Percentiles rank a stretch among this genome's conserved stretches.
Evolutionary conservation across 2,113 vertebrate genomes (phyloP).

Genomic region (Raja brachyura): DNA sequence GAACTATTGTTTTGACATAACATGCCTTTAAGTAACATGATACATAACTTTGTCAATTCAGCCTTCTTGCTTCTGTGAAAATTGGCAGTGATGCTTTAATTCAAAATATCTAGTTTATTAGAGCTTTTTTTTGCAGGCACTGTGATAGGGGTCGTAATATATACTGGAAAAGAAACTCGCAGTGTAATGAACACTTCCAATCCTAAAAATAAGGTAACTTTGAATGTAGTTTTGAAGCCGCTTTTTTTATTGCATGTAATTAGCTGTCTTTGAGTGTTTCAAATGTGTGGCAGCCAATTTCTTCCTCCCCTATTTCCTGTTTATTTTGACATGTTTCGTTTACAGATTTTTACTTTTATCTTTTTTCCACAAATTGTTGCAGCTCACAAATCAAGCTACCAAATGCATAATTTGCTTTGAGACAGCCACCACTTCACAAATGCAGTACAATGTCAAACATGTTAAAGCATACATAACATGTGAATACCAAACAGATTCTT

Average conservation of each 20-base stretch:
- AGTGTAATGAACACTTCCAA: constrained; percentile 93
- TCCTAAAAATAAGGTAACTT: constrained; percentile 87
- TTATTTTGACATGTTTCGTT: constrained; percentile 7
- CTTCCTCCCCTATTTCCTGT: neutral
- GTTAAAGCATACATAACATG: constrained; percentile 32
- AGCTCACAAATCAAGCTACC: neutral
- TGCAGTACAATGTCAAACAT: constrained; percentile 12
- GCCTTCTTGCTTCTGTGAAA: neutral
- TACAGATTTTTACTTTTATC: constrained; percentile 2
- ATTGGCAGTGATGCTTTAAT: neutral
- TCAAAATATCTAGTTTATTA: neutral
- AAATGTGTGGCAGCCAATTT: neutral
- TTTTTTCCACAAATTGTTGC: constrained; percentile 5
- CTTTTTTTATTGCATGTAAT: constrained; percentile 2
- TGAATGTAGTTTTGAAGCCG: neutral
- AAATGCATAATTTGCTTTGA: constrained; percentile 30
- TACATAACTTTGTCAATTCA: constrained; percentile 6
- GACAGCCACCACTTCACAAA: constrained; percentile 26
- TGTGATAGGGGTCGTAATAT: constrained; percentile 95
- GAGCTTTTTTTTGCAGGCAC: constrained; percentile 70
- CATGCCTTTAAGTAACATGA: neutral
- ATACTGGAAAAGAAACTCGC: constrained; percentile 94
- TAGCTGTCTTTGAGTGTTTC: neutral
- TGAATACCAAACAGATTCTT: constrained; percentile 35
- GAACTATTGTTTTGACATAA: neutral